Conservation (phyloP, 2,797 vertebrate genomes). For the Lycodopsis pacificus region DNA sequence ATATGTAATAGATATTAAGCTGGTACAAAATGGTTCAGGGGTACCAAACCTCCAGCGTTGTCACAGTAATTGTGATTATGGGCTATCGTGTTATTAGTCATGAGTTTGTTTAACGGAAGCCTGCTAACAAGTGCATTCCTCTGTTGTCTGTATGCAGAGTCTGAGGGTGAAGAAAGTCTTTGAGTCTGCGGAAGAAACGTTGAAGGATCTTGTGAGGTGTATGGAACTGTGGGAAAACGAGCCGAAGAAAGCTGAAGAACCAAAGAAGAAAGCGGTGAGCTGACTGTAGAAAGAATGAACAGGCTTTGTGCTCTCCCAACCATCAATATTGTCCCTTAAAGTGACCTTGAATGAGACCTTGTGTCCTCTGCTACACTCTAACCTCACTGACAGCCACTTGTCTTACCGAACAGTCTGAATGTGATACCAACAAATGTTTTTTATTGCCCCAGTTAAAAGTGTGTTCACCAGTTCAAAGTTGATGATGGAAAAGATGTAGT, state of each 20-base stretch:
- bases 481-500: no score
- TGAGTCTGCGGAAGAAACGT: slow-evolving; percentile 86
- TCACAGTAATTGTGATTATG: background rate
- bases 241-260: slow-evolving; percentile 74
- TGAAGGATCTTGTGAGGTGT: slow-evolving; percentile 81
- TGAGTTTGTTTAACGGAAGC: background rate
- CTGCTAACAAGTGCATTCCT: background rate
- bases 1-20: background rate
- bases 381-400: background rate
- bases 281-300: background rate
- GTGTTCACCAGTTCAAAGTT: background rate
- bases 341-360: slow-evolving; percentile 22
- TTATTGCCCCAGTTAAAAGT: slow-evolving; percentile 25
- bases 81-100: background rate
- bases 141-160: slow-evolving; percentile 73
- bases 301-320: background rate
- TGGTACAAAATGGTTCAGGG: no score
- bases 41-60: no score
- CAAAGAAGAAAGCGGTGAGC: slow-evolving; percentile 73
- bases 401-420: background rate
- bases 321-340: background rate
- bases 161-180: slow-evolving; percentile 84
- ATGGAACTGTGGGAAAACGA: slow-evolving; percentile 70
- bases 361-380: slow-evolving; percentile 13
- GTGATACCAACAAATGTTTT: slow-evolving; percentile 9